phyloP scores from a whole-genome alignment of 2,888 invertebrate species.

The Parascotia fuliginaria region DNA sequence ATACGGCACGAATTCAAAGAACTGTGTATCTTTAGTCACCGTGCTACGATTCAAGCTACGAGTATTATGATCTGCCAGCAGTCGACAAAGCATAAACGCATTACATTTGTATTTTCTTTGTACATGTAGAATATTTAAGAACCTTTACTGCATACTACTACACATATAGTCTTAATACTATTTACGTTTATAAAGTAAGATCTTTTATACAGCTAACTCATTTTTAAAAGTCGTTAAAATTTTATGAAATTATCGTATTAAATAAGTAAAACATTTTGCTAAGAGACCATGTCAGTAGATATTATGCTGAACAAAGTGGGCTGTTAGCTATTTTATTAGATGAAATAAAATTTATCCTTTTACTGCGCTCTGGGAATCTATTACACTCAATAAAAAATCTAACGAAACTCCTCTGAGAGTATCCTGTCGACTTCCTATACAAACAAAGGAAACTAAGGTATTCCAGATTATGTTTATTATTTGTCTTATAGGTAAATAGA shows the following conservation, averaged over 20 bases:
- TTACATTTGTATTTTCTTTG: too few species aligned
- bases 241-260: neutral
- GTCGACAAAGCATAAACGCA: too few species aligned
- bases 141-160: too few species aligned
- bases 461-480: constrained; percentile 20
- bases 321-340: constrained; percentile 8
- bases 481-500: constrained; percentile 20
- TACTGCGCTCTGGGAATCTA: constrained; percentile 15
- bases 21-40: too few species aligned
- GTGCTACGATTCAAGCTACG: too few species aligned
- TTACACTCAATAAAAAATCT: constrained; percentile 30
- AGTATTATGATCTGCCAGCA: too few species aligned
- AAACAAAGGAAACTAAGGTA: constrained; percentile 21
- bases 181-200: too few species aligned
- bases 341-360: constrained; percentile 12
- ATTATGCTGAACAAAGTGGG: constrained; percentile 3
- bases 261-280: neutral
- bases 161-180: too few species aligned
- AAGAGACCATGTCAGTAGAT: neutral
- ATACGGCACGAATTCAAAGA: too few species aligned
- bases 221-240: too few species aligned
- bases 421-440: constrained; percentile 20
- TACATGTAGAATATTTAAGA: too few species aligned
- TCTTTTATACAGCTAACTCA: too few species aligned
- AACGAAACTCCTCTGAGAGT: constrained; percentile 21